These are phyloP conservation scores for Drosophila testacea DNA, from an alignment of 2,888 invertebrate genomes.

Conservation along the genomic window DNA sequence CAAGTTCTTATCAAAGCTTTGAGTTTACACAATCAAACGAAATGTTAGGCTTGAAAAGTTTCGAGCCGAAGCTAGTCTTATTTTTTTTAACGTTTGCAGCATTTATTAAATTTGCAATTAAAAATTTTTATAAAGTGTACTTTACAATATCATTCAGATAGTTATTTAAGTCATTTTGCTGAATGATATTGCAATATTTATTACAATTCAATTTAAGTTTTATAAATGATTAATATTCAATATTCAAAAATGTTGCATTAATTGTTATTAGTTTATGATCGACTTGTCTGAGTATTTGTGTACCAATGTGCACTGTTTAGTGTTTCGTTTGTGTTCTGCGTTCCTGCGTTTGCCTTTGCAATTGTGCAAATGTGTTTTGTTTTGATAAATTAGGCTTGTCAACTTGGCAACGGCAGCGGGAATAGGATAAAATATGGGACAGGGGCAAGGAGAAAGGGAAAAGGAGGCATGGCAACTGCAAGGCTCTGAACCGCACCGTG, in stretches of 20 bases:
- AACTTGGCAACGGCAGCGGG: constrained; percentile 70
- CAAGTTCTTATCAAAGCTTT: too few relatives aligned
- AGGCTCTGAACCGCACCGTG: constrained; percentile 63
- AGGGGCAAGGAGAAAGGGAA: constrained; percentile 30
- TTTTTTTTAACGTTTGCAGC: too few relatives aligned
- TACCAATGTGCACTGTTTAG: constrained; percentile 61
- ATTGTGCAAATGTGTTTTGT: constrained; percentile 82
- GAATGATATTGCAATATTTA: too few relatives aligned
- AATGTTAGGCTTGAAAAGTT: too few relatives aligned
- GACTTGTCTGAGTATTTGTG: not conserved
- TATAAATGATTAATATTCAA: too few relatives aligned
- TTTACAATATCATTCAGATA: too few relatives aligned
- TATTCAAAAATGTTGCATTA: not conserved
- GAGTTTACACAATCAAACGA: too few relatives aligned
- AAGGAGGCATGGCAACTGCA: constrained; percentile 28
- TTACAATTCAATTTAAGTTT: too few relatives aligned
- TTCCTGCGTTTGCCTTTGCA: constrained; percentile 78
- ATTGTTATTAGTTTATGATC: constrained; percentile 4
- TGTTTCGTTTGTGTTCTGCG: constrained; percentile 65
- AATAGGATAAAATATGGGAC: constrained; percentile 18
- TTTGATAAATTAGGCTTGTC: constrained; percentile 84
- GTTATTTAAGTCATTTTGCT: too few relatives aligned
- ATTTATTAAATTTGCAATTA: too few relatives aligned
- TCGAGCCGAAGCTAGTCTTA: too few relatives aligned
- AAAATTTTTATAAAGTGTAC: too few relatives aligned